Conservation (phyloP, 2,888 invertebrate species). For the Eristalinus aeneus region DNA sequence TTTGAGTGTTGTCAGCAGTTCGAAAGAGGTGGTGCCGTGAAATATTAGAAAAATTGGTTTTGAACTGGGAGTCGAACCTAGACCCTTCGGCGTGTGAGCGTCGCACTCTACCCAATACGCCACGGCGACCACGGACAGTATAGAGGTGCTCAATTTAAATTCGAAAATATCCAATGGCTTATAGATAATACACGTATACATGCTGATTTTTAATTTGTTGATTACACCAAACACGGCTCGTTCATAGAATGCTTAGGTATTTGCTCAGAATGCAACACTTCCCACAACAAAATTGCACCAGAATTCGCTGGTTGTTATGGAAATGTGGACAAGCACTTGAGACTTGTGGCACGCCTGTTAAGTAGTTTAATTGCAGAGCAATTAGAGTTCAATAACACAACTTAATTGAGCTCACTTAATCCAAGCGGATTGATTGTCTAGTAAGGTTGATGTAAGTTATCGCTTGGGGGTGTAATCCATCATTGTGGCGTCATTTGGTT, state of each 20-base stretch:
- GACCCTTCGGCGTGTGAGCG: no score
- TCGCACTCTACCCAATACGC: no score
- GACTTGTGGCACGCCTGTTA: neutral
- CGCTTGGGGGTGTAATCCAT: neutral
- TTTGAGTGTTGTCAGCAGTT: no score
- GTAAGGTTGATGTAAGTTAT: neutral
- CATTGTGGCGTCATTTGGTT: neutral
- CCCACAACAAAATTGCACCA: neutral
- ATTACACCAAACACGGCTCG: no score
- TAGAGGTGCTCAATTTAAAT: no score
- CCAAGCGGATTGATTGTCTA: neutral
- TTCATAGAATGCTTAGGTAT: neutral
- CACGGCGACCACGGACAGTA: no score
- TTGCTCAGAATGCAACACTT: neutral
- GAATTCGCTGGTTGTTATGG: neutral
- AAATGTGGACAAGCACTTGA: neutral
- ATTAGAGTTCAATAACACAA: conserved; percentile 15
- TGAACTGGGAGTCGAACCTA: no score
- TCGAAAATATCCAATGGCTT: no score
- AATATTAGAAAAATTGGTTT: no score
- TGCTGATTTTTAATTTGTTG: no score
- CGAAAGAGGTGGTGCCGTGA: no score
- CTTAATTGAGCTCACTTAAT: neutral
- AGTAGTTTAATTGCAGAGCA: neutral
- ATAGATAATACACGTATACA: no score